Evolutionary conservation across 2,888 invertebrate species (phyloP).

Genomic region (Timandra comae): DNA sequence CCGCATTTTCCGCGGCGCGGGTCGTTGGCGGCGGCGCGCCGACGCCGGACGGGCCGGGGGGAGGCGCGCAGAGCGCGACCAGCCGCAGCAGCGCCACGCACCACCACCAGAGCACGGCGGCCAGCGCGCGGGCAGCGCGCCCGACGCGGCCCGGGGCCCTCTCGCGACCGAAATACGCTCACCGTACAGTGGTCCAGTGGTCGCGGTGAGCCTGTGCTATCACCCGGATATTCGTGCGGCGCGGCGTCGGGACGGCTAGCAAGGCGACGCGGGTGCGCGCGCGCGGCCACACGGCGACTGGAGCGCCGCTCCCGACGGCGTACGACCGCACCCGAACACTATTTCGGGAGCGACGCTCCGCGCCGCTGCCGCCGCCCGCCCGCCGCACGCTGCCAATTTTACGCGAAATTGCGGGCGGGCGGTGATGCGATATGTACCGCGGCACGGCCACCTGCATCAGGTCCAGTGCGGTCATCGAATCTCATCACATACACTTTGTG

Average conservation of each 20-base stretch:
- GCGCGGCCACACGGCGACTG: conserved; percentile 75
- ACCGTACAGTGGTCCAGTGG: conserved; percentile 47
- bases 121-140: conserved; percentile 73
- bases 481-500: conserved; percentile 33
- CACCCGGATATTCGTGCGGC: conserved; percentile 54
- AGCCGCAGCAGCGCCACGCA: conserved; percentile 75
- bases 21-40: conserved; percentile 47
- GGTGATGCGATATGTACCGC: conserved; percentile 73
- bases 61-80: conserved; percentile 70
- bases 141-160: conserved; percentile 69
- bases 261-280: conserved; percentile 71
- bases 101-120: conserved; percentile 75
- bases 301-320: conserved; percentile 64
- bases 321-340: conserved; percentile 75
- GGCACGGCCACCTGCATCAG: conserved; percentile 52
- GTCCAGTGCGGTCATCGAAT: conserved; percentile 31
- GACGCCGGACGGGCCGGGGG: conserved; percentile 62
- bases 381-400: conserved; percentile 74
- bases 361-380: conserved; percentile 68
- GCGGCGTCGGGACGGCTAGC: conserved; percentile 53
- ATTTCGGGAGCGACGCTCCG: conserved; percentile 74
- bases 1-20: conserved; percentile 67
- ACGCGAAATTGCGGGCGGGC: conserved; percentile 77
- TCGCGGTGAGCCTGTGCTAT: conserved; percentile 49
- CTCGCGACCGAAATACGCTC: conserved; percentile 71